Base-by-base conservation (phyloP, 1,140 invertebrate genomes). In the Teleogryllus occipitalis region DNA sequence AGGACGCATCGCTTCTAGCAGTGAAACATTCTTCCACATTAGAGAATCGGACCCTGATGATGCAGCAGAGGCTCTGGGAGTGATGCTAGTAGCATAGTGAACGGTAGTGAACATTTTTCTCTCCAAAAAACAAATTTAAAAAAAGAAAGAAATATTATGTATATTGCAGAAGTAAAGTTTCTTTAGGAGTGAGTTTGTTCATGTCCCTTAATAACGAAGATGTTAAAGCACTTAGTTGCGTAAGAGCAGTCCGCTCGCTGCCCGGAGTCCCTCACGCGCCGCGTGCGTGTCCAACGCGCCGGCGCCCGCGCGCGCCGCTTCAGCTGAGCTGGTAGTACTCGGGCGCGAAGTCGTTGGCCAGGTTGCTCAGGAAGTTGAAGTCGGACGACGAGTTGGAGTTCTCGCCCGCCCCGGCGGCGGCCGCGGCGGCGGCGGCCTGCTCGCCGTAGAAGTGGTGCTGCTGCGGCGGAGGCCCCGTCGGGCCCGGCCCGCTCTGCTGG, bases 331-430 rank as follows among this genome's bases (percentile, higher is more conserved):
- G 93, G 87, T 96, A 96, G 85, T 97, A 97, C 85, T 97, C 95
- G 0, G 95, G 95, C 1, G 93, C 94, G 85, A 96, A 96, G 83
- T 96, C 95, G 86, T 95, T 96, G 78, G 95, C 94, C 82, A 97
- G 88, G 84, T 95, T 96, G 83, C 94, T 95, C 73, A 97, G 89
- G 83, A 97, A 97, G 85, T 96, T 96, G 85, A 97, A 96, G 84
- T 97, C 95, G 10, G 95, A 95, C 2, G 94, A 96, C 83, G 93
- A 95, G 84, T 96, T 96, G 82, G 93, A 95, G 85, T 95, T 95
- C 82, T 95, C 93, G n/a, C 86, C 83, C 82, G 78, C 83, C 22
- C 47, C 83, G 80, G 48, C 48, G 74, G 91, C 86, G 82, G 89
- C 81, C 82, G 88, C 85, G 46, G 90, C 86, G 75, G 79, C 48